Evolutionary conservation across 37 sponge, comb jelly and placozoan genomes (phyloP).

Genomic region (Aphrocallistes beatrix): DNA sequence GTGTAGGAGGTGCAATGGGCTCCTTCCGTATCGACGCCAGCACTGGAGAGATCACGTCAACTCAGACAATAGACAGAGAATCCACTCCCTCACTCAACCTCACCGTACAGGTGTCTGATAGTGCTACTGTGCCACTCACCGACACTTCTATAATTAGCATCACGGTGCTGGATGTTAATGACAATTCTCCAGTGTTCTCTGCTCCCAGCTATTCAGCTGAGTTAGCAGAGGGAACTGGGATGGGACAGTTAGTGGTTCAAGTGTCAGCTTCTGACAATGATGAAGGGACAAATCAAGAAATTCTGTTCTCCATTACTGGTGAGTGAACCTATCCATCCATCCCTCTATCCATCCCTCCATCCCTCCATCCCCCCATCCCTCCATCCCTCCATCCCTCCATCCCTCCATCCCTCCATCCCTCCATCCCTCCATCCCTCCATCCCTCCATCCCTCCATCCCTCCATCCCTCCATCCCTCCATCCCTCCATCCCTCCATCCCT

Average conservation of each 20-base stretch:
- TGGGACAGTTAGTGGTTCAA: slow-evolving; percentile 23
- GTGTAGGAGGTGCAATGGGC: not conserved
- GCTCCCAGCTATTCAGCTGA: slow-evolving; percentile 26
- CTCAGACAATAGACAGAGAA: not conserved
- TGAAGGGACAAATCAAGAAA: slow-evolving; percentile 27
- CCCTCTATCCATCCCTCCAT: no score
- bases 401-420: no score
- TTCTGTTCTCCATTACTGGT: slow-evolving; percentile 26
- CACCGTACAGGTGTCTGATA: not conserved
- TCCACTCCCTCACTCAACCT: not conserved
- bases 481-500: no score
- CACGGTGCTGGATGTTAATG: slow-evolving; percentile 40
- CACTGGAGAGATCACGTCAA: not conserved
- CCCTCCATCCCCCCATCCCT: no score
- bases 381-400: no score
- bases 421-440: no score
- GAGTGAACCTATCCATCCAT: no score
- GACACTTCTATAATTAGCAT: slow-evolving; percentile 30
- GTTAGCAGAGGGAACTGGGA: slow-evolving; percentile 28
- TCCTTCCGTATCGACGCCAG: not conserved
- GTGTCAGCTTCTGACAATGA: slow-evolving; percentile 41
- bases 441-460: no score
- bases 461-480: no score
- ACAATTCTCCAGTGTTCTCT: slow-evolving; percentile 42
- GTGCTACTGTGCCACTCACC: slow-evolving; percentile 8